Evolutionary conservation across 1,140 invertebrate species (phyloP).

Genomic region (Dinoponera quadriceps): DNA sequence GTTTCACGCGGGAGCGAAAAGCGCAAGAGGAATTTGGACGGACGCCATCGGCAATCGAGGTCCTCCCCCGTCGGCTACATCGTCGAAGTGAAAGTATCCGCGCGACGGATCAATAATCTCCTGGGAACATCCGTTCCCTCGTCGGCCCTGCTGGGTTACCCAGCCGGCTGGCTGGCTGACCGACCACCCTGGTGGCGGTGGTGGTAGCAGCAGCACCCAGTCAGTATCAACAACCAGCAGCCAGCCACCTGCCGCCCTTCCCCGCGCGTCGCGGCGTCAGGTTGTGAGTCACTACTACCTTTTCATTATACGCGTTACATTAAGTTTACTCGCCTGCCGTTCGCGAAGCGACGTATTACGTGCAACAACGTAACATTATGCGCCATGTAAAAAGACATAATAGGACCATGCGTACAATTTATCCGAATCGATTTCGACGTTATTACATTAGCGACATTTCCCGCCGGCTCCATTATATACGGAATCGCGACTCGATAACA

Average conservation of each 20-base stretch:
- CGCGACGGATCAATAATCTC: slow-evolving; percentile 83
- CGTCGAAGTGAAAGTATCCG: slow-evolving; percentile 77
- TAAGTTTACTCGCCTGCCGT: slow-evolving; percentile 12
- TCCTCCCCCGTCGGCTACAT: slow-evolving; percentile 19
- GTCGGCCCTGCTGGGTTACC: slow-evolving; percentile 72
- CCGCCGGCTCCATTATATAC: neutral
- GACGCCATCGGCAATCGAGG: slow-evolving; percentile 27
- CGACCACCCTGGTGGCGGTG: slow-evolving; percentile 64
- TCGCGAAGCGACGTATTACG: slow-evolving; percentile 46
- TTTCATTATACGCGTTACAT: slow-evolving; percentile 35
- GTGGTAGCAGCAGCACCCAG: slow-evolving; percentile 73
- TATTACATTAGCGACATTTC: slow-evolving; percentile 17
- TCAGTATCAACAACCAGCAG: slow-evolving; percentile 69
- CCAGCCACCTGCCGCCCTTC: slow-evolving; percentile 76
- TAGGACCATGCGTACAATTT: neutral
- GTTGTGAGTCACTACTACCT: slow-evolving; percentile 77
- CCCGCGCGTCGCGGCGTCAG: slow-evolving; percentile 73
- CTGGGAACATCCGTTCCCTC: slow-evolving; percentile 82
- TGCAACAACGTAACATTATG: slow-evolving; percentile 45
- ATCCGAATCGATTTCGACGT: slow-evolving; percentile 38
- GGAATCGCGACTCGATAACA: neutral
- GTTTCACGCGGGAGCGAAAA: no score
- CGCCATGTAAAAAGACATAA: slow-evolving; percentile 43
- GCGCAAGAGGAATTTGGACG: neutral
- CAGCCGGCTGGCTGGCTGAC: slow-evolving; percentile 44